Evolutionary conservation across 2,888 invertebrate genomes (phyloP).

Genomic region (Fragum sueziense): DNA sequence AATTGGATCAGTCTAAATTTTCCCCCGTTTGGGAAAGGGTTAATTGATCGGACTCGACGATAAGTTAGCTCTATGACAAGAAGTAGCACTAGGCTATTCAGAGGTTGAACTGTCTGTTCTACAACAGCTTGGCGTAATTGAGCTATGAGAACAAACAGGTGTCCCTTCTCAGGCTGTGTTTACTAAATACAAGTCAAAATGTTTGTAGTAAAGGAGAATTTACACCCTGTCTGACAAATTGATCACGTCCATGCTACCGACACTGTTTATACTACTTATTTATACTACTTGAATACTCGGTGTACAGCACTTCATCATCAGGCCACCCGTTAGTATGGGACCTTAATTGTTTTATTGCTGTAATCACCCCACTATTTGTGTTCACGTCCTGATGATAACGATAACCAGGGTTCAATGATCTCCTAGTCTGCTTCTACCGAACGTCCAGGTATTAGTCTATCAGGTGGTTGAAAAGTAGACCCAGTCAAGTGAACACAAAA

Average conservation of each 20-base stretch:
- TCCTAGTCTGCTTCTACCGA: too few species aligned
- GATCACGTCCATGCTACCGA: slow-evolving; percentile 26
- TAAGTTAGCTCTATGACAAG: too few species aligned
- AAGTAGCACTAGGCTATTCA: too few species aligned
- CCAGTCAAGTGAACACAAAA: too few species aligned
- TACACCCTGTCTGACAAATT: slow-evolving; percentile 22
- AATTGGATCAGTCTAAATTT: too few species aligned
- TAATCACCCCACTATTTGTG: not conserved
- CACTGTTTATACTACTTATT: slow-evolving; percentile 30
- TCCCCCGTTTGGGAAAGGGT: too few species aligned
- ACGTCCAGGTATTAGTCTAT: too few species aligned
- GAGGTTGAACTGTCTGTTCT: too few species aligned
- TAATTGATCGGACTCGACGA: too few species aligned
- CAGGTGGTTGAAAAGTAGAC: too few species aligned
- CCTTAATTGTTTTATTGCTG: not conserved
- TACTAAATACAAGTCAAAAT: slow-evolving; percentile 30
- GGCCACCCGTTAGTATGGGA: not conserved
- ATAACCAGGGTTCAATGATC: too few species aligned
- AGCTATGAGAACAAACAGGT: slow-evolving; percentile 20
- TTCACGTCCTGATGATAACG: not conserved
- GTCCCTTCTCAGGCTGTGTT: slow-evolving; percentile 29
- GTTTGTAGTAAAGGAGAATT: slow-evolving; percentile 31
- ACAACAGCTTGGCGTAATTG: not conserved
- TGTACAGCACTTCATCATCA: not conserved
- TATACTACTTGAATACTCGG: not conserved